Evolutionary conservation across 64 coral and sea anemone genomes (phyloP).

Genomic region (Montipora cactus): DNA sequence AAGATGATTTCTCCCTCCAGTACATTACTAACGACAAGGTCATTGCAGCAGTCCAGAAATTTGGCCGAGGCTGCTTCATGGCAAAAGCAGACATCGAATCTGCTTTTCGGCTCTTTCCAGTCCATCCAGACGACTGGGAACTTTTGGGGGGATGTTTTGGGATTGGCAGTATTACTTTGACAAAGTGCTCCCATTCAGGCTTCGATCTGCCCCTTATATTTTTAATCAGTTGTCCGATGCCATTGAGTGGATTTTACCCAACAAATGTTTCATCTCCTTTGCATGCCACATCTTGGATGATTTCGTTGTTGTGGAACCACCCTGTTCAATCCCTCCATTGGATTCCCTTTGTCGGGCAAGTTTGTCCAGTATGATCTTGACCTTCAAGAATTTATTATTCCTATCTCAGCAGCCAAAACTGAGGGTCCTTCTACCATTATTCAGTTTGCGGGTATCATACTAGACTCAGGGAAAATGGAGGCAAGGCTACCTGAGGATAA

Average conservation of each 20-base stretch:
- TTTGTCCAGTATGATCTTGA: conserved; percentile 2
- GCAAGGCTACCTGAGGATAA: too few species aligned
- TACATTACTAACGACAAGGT: too few species aligned
- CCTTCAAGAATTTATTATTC: background rate
- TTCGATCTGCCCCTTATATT: conserved; percentile 16
- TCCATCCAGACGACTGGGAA: conserved; percentile 4
- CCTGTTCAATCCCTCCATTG: background rate
- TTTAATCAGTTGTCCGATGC: conserved; percentile 50
- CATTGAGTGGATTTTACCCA: conserved; percentile 46
- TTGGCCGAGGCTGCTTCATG: too few species aligned
- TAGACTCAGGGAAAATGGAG: too few species aligned
- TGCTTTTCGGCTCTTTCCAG: too few species aligned
- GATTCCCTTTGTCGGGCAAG: conserved; percentile 38
- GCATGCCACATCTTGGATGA: conserved; percentile 71
- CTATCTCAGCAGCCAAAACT: too few species aligned
- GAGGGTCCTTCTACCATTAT: too few species aligned
- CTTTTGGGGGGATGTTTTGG: conserved; percentile 29
- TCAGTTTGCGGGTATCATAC: too few species aligned
- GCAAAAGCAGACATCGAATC: too few species aligned
- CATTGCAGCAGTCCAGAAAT: too few species aligned
- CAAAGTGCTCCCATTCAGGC: conserved; percentile 46
- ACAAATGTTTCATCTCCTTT: conserved; percentile 50
- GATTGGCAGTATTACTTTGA: conserved; percentile 26
- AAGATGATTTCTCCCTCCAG: too few species aligned
- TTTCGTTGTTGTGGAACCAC: conserved; percentile 43